phyloP scores from a whole-genome alignment of 1,140 invertebrate species.

The Hirudo medicinalis region DNA sequence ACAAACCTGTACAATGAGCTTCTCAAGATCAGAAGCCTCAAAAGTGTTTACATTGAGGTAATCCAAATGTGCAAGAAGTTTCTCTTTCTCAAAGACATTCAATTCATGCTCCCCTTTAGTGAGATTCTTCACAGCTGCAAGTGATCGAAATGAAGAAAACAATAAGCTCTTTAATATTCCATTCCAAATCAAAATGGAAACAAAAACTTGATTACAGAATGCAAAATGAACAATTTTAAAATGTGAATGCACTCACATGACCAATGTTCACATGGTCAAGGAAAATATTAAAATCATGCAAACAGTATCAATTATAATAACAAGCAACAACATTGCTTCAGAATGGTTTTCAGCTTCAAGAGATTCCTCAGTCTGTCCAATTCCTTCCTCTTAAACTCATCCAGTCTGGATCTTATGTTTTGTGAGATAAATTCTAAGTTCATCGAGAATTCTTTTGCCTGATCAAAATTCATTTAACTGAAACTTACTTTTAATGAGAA shows the following conservation, averaged over 20 bases:
- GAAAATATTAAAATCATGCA: background rate
- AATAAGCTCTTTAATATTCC: background rate
- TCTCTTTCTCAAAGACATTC: slow-evolving; percentile 37
- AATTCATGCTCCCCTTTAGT: slow-evolving; percentile 19
- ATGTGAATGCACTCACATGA: background rate
- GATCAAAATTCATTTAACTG: too few species aligned
- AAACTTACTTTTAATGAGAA: too few species aligned
- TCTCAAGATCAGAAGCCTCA: slow-evolving; percentile 83
- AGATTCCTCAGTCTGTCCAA: slow-evolving; percentile 61
- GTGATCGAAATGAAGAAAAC: slow-evolving; percentile 8
- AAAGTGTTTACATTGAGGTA: slow-evolving; percentile 80
- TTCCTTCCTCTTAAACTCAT: slow-evolving; percentile 84
- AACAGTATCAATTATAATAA: background rate
- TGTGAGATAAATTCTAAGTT: slow-evolving; percentile 79
- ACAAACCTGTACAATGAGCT: slow-evolving; percentile 65
- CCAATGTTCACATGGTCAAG: too few species aligned
- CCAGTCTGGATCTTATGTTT: slow-evolving; percentile 68
- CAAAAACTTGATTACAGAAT: background rate
- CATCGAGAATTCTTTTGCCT: slow-evolving; percentile 58
- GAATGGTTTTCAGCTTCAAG: slow-evolving; percentile 46
- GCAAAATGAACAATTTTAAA: background rate
- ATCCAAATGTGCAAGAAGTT: slow-evolving; percentile 65
- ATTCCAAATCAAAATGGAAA: too few species aligned
- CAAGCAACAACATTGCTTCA: slow-evolving; percentile 32
- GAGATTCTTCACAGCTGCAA: background rate